A percentile compares a stretch with the other conserved stretches of the same genome.
phyloP scores from a whole-genome alignment of 2,113 vertebrate species.

The Tenebrosternarchus preto region DNA sequence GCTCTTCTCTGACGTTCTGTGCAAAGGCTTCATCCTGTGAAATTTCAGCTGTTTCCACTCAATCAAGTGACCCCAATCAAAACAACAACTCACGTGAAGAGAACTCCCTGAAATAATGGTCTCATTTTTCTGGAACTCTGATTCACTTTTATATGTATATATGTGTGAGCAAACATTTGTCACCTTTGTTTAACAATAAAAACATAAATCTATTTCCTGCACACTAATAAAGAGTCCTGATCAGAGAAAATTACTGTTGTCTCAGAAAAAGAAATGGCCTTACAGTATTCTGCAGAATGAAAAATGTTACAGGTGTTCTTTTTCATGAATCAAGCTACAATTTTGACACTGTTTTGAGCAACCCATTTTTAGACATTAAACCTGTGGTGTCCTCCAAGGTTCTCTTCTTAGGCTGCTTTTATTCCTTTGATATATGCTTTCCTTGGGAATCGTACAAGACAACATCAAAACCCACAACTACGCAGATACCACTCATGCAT shows the following conservation, averaged over 20 bases:
- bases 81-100: conserved; percentile 7
- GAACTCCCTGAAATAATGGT: neutral
- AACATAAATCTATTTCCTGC: conserved; percentile 35
- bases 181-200: conserved; percentile 41
- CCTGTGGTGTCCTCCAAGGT: too few relatives aligned
- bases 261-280: conserved; percentile 30
- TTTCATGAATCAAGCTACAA: conserved; percentile 7
- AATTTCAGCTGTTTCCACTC: conserved; percentile 23
- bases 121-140: conserved; percentile 2
- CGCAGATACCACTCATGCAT: too few relatives aligned
- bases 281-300: conserved; percentile 32
- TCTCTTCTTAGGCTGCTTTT: too few relatives aligned
- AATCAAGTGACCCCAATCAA: conserved; percentile 30
- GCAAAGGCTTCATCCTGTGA: conserved; percentile 2
- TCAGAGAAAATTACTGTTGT: conserved; percentile 45
- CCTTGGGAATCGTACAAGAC: too few relatives aligned
- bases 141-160: conserved; percentile 16
- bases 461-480: too few relatives aligned
- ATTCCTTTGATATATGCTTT: too few relatives aligned
- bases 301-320: conserved; percentile 13
- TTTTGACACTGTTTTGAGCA: neutral
- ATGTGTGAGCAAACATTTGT: conserved; percentile 5
- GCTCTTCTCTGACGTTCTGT: conserved; percentile 23
- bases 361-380: neutral
- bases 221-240: conserved; percentile 20